Evolutionary conservation across 2,113 vertebrate genomes (phyloP), one percentile per base, ranked within the genome.

Genomic region (Hystrix brachyura): DNA sequence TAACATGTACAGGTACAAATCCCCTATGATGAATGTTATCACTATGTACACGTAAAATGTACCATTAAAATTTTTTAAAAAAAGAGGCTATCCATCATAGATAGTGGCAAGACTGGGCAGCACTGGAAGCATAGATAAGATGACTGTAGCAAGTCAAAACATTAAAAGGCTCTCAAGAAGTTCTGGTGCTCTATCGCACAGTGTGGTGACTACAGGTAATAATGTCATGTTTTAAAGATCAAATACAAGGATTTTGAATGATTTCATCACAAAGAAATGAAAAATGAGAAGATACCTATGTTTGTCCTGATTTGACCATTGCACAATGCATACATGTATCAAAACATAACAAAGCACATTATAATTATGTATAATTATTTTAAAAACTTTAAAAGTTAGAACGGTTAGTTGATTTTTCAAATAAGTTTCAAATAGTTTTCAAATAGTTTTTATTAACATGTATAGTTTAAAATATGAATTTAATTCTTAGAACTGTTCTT

Each of bases 401-500:
- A 51, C 8, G 25, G 29, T 57, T 85, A 69, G 84, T 71, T 90
- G 79, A 59, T 60, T 96, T 93, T 90, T 74, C 15, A 95, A 62
- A 87, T 60, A 87, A 38, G 38, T 38, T 38, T 38, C 38, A 38
- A 38, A 38, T 38, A 38, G 38, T 96, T 93, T 90, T 74, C 15
- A 95, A 62, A 87, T 60, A 87, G 2, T 85, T 1, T 48, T 83
- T 85, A 6, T 90, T 19, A 92, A 79, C 12, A 74, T 38, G 65
- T 27, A 23, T 12, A 55, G 23, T 74, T 67, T 53, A 48, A 74
- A 76, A 78, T 71, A 17, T 76, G 14, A 94, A 60, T 95, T 88
- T 13, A 78, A 74, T 53, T 91, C 46, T 93, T 88, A 94, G 32
- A 91, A 83, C 38, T 71, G 2, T 21, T 43, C 6, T 51, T 10